Evolutionary conservation across 2,888 invertebrate genomes (phyloP).

Genomic region (Rotaria magnacalcarata): DNA sequence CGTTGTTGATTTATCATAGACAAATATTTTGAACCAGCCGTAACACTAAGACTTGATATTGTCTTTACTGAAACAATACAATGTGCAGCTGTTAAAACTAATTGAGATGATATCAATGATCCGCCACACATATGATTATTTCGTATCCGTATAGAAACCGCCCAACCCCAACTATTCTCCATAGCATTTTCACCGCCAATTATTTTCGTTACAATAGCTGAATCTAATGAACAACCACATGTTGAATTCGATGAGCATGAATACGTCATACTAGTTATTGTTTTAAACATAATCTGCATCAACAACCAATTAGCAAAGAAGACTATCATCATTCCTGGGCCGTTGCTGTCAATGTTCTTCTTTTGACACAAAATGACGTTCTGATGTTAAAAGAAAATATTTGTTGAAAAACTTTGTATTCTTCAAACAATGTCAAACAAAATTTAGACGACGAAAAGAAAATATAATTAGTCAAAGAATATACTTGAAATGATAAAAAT

Average conservation of each 20-base stretch:
- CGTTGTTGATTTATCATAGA: not conserved
- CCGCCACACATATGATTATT: not conserved
- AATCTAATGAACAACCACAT: not conserved
- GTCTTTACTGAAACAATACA: not conserved
- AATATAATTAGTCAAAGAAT: no score
- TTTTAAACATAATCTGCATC: no score
- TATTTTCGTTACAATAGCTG: not conserved
- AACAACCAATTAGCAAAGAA: no score
- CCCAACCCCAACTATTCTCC: not conserved
- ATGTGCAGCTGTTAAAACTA: slow-evolving; percentile 6
- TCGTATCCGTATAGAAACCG: not conserved
- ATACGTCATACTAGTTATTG: not conserved
- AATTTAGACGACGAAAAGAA: no score
- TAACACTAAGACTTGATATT: not conserved
- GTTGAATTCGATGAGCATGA: not conserved
- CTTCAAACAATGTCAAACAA: no score
- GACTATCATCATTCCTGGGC: no score
- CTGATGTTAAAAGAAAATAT: no score
- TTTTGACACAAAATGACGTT: no score
- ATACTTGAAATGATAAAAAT: no score
- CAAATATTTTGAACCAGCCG: not conserved
- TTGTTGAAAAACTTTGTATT: no score
- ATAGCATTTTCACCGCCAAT: not conserved
- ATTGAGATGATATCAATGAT: not conserved
- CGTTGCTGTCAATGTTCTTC: no score